Evolutionary conservation across 2,888 invertebrate genomes (phyloP).

Genomic region (Cylindroiulus punctatus): DNA sequence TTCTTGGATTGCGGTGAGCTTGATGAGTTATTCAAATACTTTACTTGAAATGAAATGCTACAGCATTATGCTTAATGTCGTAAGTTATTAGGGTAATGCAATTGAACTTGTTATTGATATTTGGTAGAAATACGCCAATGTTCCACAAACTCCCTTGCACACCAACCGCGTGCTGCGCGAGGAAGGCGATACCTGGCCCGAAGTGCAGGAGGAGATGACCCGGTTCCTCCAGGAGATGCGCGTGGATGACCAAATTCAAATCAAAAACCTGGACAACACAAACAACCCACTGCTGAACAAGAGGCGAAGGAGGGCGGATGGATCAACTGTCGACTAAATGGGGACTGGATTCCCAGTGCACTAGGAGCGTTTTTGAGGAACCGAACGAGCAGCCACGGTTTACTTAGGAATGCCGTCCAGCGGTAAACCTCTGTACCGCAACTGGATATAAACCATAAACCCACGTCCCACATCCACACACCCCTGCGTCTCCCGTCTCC

Average conservation of each 20-base stretch:
- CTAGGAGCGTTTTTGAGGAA: neutral
- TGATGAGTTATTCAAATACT: conserved; percentile 4
- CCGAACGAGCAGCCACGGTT: neutral
- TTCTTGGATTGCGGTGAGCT: conserved; percentile 84
- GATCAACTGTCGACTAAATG: neutral
- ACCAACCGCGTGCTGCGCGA: conserved; percentile 90
- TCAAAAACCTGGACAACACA: conserved; percentile 91
- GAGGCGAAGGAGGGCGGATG: conserved; percentile 66
- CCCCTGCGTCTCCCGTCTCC: neutral
- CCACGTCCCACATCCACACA: neutral
- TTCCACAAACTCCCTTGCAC: conserved; percentile 94
- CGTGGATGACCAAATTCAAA: conserved; percentile 93
- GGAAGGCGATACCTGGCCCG: conserved; percentile 93
- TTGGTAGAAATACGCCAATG: conserved; percentile 77
- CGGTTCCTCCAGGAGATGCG: conserved; percentile 97
- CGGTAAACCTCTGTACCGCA: neutral
- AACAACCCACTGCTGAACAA: conserved; percentile 93
- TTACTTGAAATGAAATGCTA: too few species aligned
- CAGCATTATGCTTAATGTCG: too few species aligned
- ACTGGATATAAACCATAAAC: neutral
- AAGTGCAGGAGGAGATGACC: conserved; percentile 97
- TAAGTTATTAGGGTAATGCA: too few species aligned
- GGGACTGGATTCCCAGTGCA: neutral
- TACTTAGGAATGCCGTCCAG: neutral
- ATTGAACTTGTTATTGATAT: too few species aligned